Evolutionary conservation across 2,888 invertebrate species (phyloP).

Genomic region (Lasius fuliginosus): DNA sequence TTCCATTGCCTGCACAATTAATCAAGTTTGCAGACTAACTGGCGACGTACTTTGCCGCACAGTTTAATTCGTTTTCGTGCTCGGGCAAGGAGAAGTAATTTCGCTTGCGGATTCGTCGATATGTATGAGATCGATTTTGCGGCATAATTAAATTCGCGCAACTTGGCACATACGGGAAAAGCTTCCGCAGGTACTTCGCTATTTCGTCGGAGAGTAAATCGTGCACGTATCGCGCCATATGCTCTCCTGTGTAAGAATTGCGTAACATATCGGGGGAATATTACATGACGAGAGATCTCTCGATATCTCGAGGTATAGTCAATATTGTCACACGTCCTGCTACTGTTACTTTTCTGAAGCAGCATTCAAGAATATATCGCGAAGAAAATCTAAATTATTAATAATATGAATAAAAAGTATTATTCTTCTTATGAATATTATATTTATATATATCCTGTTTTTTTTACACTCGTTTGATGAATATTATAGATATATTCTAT

Average conservation of each 20-base stretch:
- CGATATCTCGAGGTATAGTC: neutral
- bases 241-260: constrained; percentile 21
- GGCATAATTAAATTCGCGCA: constrained; percentile 37
- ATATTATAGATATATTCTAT: neutral
- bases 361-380: neutral
- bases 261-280: constrained; percentile 5
- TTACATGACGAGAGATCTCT: constrained; percentile 27
- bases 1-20: constrained; percentile 15
- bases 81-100: constrained; percentile 58
- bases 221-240: neutral
- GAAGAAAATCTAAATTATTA: neutral
- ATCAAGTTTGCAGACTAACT: constrained; percentile 14
- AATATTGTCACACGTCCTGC: neutral
- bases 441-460: neutral
- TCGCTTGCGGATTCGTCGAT: constrained; percentile 46
- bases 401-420: neutral
- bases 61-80: constrained; percentile 59
- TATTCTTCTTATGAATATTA: neutral
- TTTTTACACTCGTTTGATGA: neutral
- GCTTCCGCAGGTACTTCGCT: constrained; percentile 21
- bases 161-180: constrained; percentile 29
- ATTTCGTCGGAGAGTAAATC: constrained; percentile 21
- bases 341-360: neutral
- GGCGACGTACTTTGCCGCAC: constrained; percentile 30
- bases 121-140: constrained; percentile 51